Conservation (phyloP, 1,140 invertebrate genomes). For the Cephus cinctus region DNA sequence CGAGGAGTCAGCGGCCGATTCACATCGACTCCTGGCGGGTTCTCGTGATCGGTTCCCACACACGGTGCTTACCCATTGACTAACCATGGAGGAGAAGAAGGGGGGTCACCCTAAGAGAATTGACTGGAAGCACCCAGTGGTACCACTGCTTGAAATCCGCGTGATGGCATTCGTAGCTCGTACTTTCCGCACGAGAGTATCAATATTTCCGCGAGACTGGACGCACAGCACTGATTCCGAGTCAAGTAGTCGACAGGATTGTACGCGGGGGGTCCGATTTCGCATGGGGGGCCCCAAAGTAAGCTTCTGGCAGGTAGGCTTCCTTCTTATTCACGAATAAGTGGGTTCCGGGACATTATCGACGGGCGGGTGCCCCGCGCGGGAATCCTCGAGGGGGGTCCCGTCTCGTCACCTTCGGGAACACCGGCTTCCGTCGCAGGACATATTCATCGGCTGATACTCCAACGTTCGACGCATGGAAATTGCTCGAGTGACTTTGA, state of each 20-base stretch:
- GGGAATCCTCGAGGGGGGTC: constrained; percentile 40
- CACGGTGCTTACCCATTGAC: constrained; percentile 15
- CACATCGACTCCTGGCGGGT: too few species aligned
- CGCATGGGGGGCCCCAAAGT: constrained; percentile 17
- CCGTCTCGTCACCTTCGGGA: constrained; percentile 23
- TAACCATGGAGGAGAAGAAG: neutral
- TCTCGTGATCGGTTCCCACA: constrained; percentile 18
- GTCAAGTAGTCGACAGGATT: constrained; percentile 20
- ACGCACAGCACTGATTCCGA: constrained; percentile 26
- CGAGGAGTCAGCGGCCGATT: too few species aligned
- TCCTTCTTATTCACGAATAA: too few species aligned
- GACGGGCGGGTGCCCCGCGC: constrained; percentile 42
- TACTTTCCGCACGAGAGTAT: constrained; percentile 30
- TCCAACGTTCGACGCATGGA: neutral
- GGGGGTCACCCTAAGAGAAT: neutral
- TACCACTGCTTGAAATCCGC: too few species aligned
- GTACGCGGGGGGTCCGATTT: constrained; percentile 16
- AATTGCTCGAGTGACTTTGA: neutral
- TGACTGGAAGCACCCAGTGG: neutral
- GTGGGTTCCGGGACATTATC: constrained; percentile 30
- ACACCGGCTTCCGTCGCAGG: too few species aligned
- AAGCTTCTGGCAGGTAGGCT: too few species aligned
- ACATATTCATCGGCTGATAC: too few species aligned
- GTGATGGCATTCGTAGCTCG: constrained; percentile 16
- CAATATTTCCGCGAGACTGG: constrained; percentile 49